These are phyloP conservation scores for Caenorhabditis drosophilae DNA, from an alignment of 2,888 invertebrate species.

Conservation along the genomic window DNA sequence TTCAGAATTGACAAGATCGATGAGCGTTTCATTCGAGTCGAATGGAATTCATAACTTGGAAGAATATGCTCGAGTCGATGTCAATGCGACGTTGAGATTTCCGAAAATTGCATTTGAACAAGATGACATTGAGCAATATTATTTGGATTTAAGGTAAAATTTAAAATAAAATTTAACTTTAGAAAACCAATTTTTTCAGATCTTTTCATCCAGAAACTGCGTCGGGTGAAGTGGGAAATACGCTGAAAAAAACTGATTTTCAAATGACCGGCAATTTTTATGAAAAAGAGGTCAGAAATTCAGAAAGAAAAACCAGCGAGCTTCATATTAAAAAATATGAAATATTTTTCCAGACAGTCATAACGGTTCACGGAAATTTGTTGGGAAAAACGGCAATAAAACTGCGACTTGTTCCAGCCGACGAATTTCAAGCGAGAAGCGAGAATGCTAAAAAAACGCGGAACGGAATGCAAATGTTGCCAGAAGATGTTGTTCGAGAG, in stretches of 20 bases:
- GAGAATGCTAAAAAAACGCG: background rate
- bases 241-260: conserved; percentile 11
- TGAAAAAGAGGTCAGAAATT: conserved; percentile 10
- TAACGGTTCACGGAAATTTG: conserved; percentile 46
- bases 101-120: conserved; percentile 21
- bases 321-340: background rate
- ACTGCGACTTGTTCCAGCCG: conserved; percentile 34
- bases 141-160: conserved; percentile 23
- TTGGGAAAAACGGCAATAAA: conserved; percentile 57
- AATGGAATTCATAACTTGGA: conserved; percentile 21
- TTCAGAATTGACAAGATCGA: conserved; percentile 22
- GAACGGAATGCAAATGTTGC: background rate
- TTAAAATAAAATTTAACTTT: background rate
- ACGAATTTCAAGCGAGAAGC: conserved; percentile 5
- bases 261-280: conserved; percentile 11
- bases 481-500: background rate
- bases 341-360: conserved; percentile 25
- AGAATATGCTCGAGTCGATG: conserved; percentile 11
- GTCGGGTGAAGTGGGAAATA: conserved; percentile 1
- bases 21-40: conserved; percentile 19
- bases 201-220: conserved; percentile 36
- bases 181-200: conserved; percentile 27
- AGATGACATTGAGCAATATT: conserved; percentile 18
- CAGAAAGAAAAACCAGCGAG: background rate
- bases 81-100: conserved; percentile 24